phyloP scores from a whole-genome alignment of 2,888 invertebrate species.

The Dynastes grantii region DNA sequence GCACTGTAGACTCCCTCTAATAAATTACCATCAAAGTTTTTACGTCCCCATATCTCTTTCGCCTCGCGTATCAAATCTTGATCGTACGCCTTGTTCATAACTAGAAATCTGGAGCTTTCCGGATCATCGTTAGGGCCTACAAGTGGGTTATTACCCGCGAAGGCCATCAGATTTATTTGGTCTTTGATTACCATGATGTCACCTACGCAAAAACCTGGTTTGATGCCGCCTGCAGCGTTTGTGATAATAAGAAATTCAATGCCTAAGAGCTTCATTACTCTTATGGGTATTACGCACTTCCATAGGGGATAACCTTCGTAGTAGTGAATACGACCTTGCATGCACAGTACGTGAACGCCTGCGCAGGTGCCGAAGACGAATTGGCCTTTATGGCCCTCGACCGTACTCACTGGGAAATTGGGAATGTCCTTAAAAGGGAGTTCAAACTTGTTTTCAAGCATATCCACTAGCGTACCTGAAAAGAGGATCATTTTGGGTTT shows the following conservation, averaged over 20 bases:
- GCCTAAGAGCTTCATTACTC: slow-evolving; percentile 97
- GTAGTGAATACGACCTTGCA: slow-evolving; percentile 98
- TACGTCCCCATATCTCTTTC: slow-evolving; percentile 74
- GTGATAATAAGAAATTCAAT: slow-evolving; percentile 92
- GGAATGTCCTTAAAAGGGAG: slow-evolving; percentile 94
- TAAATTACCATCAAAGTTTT: slow-evolving; percentile 79
- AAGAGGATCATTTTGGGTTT: slow-evolving; percentile 33
- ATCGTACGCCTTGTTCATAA: slow-evolving; percentile 93
- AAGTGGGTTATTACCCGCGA: slow-evolving; percentile 94
- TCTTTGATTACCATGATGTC: slow-evolving; percentile 98
- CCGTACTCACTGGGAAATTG: slow-evolving; percentile 93
- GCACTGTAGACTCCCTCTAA: slow-evolving; percentile 96
- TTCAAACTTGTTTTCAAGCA: slow-evolving; percentile 78
- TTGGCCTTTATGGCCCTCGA: slow-evolving; percentile 92
- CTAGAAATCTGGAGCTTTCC: slow-evolving; percentile 95
- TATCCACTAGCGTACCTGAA: slow-evolving; percentile 85
- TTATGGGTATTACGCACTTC: slow-evolving; percentile 94
- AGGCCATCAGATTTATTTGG: slow-evolving; percentile 97
- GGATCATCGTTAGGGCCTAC: slow-evolving; percentile 96
- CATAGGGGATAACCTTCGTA: slow-evolving; percentile 97
- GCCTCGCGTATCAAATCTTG: slow-evolving; percentile 80
- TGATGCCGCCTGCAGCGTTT: slow-evolving; percentile 97
- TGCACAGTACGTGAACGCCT: slow-evolving; percentile 89
- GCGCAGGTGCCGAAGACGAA: slow-evolving; percentile 91
- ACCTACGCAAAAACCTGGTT: slow-evolving; percentile 88